Evolutionary conservation across 2,113 vertebrate species (phyloP).

Genomic region (Canis aureus): DNA sequence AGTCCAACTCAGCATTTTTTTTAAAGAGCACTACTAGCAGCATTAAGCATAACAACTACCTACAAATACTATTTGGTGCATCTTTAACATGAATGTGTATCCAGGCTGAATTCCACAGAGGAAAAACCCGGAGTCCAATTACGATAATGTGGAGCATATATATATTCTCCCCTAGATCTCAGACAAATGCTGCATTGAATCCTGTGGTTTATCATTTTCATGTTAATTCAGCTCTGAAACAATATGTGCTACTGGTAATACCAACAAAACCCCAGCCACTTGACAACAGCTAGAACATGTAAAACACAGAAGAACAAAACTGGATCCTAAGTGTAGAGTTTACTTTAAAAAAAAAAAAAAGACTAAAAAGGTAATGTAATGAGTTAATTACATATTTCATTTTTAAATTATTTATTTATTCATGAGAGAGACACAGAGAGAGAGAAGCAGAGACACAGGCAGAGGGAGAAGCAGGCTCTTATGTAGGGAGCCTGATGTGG

Average conservation of each 20-base stretch:
- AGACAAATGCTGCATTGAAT: background rate
- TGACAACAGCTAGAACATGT: constrained; percentile 10
- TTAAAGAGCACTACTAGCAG: background rate
- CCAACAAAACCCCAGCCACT: background rate
- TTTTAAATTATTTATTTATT: no score
- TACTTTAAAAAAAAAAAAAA: background rate
- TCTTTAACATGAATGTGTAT: background rate
- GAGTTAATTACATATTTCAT: no score
- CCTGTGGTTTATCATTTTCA: background rate
- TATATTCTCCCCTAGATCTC: background rate
- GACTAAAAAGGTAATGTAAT: background rate
- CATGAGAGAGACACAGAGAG: no score
- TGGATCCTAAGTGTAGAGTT: background rate
- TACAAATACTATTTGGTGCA: background rate
- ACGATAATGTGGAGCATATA: background rate
- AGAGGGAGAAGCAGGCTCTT: no score
- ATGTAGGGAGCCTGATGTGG: no score
- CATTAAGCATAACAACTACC: background rate
- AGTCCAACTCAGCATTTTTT: background rate
- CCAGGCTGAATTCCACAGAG: background rate
- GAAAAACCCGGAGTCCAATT: background rate
- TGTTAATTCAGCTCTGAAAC: background rate
- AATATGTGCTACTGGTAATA: background rate
- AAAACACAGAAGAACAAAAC: constrained; percentile 25
- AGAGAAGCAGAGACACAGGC: no score